Evolutionary conservation across 2,113 vertebrate genomes (phyloP), one percentile per base, ranked within the genome.

Genomic region (Agapornis roseicollis): DNA sequence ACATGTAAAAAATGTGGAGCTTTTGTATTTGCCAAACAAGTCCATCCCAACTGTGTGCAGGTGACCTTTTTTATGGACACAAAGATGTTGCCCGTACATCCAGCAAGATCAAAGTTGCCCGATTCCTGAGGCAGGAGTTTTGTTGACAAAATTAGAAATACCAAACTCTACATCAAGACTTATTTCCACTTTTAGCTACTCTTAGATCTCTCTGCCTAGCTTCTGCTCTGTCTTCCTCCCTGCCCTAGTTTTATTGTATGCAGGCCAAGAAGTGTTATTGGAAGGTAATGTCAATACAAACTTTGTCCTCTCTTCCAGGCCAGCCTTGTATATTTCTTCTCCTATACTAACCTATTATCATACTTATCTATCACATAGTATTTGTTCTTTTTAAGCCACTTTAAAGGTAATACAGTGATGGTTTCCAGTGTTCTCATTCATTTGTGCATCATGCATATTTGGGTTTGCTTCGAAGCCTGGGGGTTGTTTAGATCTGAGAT

Each of bases 131-230:
- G 72, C 56, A 71, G 52, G 19, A 53, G 64, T 94, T 93, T 78
- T 80, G 56, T 90, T 84, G 68, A 81, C 82, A 91, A 83, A 90
- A 91, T 71, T 77, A 85, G 29, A 86, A 73, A 80, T 85, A 64
- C 25, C 19, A 55, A 78, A 60, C 16, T 44, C 60, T 46, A 35
- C 31, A 80, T 55, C 46, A 73, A 78, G 79, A 50, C 14, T 80
- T 82, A 53, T 24, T 91, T 91, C 72, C 47, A 58, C 39, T 81
- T 81, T 79, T 28, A 64, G 71, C 33, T 74, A 13, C 79, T 69
- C 39, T 55, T 60, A 50, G 39, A 79, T 80, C 35, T 91, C 23
- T 68, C 11, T 55, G 29, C 60, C 69, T 91, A 44, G 11, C 42
- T 88, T 13, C 12, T 35, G 16, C 55, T 80, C 42, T 60, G 3